Percentiles rank a stretch among this genome's conserved stretches.
Evolutionary conservation across 2,113 vertebrate genomes (phyloP).

Genomic region (Oophaga pumilio): DNA sequence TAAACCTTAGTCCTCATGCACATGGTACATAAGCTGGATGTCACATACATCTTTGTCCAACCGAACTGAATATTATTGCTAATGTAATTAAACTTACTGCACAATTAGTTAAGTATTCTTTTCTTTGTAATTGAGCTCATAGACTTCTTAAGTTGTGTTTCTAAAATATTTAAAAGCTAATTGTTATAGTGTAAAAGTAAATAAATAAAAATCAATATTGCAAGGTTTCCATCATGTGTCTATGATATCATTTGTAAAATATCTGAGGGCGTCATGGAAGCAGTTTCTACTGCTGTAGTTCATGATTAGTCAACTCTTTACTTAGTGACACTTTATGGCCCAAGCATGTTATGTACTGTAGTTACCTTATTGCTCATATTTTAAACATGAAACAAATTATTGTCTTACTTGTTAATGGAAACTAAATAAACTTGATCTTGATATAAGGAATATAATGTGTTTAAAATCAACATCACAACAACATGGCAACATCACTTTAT

Average conservation of each 20-base stretch:
- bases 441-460: too few species aligned
- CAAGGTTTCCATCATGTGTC: background rate
- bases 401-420: background rate
- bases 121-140: too few species aligned
- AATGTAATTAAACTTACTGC: background rate
- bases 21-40: background rate
- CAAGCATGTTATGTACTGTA: too few species aligned
- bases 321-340: background rate
- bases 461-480: too few species aligned
- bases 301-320: conserved; percentile 2
- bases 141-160: too few species aligned
- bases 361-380: background rate
- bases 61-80: background rate
- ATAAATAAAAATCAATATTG: background rate
- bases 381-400: background rate
- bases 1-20: background rate
- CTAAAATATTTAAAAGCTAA: too few species aligned
- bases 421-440: background rate
- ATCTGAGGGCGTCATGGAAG: background rate
- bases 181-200: background rate
- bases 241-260: background rate
- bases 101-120: background rate
- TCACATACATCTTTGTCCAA: background rate
- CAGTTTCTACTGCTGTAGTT: background rate
- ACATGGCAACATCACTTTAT: too few species aligned